These are phyloP conservation scores for Myoxocephalus aenaeus DNA, from an alignment of 2,797 vertebrate species.

Conservation along the genomic window DNA sequence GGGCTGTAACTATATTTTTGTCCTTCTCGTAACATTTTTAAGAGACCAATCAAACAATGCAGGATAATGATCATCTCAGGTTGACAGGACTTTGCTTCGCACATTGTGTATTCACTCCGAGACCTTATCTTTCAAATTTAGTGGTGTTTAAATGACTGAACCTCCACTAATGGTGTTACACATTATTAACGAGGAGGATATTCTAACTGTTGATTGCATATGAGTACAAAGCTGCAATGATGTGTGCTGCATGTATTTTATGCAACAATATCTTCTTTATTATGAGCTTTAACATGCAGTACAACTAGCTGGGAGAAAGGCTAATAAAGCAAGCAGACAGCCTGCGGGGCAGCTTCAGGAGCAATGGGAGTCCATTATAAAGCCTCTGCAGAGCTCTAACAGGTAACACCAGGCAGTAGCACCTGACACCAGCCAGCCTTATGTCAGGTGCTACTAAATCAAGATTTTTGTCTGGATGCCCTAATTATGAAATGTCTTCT, in stretches of 20 bases:
- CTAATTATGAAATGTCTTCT: constrained; percentile 82
- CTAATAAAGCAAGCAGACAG: constrained; percentile 66
- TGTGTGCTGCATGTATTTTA: constrained; percentile 23
- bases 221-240: constrained; percentile 1
- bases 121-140: constrained; percentile 53
- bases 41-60: constrained; percentile 73
- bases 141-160: constrained; percentile 42
- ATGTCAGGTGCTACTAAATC: constrained; percentile 73
- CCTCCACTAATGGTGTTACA: constrained; percentile 6
- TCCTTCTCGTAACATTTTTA: constrained; percentile 68
- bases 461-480: constrained; percentile 70
- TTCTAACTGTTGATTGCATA: constrained; percentile 36
- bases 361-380: constrained; percentile 75
- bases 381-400: constrained; percentile 72
- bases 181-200: constrained; percentile 27
- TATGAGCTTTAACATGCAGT: constrained; percentile 40
- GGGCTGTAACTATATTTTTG: constrained; percentile 54
- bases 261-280: constrained; percentile 33
- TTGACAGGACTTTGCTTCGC: constrained; percentile 59
- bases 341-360: constrained; percentile 66
- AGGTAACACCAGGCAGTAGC: constrained; percentile 65
- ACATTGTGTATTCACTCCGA: constrained; percentile 31
- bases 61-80: constrained; percentile 71
- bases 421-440: constrained; percentile 51
- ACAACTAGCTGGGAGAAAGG: constrained; percentile 53